Evolutionary conservation across 2,888 invertebrate species (phyloP).

Genomic region (Eumerus sabulonum): DNA sequence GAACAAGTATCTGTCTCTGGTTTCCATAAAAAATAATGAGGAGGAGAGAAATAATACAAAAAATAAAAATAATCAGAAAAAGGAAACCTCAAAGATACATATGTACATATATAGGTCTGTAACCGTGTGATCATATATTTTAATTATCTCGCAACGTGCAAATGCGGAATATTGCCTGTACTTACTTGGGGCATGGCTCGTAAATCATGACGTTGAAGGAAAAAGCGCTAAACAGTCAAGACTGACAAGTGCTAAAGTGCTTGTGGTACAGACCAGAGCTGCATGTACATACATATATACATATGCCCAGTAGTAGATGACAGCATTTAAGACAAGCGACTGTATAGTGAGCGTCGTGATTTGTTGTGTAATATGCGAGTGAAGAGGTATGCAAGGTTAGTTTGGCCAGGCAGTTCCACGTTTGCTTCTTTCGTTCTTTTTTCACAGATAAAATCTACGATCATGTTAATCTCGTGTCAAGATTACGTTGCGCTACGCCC

Average conservation of each 20-base stretch:
- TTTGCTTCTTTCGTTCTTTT: conserved; percentile 1
- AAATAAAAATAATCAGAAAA: conserved; percentile 21
- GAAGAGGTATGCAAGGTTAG: conserved; percentile 38
- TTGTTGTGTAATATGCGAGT: conserved; percentile 37
- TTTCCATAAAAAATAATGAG: conserved; percentile 39
- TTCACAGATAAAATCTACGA: conserved; percentile 40
- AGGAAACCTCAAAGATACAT: conserved; percentile 31
- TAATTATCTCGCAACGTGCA: conserved; percentile 44
- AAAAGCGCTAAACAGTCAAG: conserved; percentile 23
- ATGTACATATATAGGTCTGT: conserved; percentile 22
- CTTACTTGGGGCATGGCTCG: conserved; percentile 36
- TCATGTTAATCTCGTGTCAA: conserved; percentile 32
- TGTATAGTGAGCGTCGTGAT: conserved; percentile 9
- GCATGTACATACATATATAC: too few relatives aligned
- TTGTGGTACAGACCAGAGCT: conserved; percentile 5
- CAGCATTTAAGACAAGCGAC: conserved; percentile 27
- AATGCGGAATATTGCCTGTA: conserved; percentile 35
- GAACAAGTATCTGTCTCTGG: conserved; percentile 48
- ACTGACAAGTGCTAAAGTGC: conserved; percentile 20
- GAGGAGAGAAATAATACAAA: conserved; percentile 1
- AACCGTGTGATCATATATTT: conserved; percentile 46
- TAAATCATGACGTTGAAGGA: conserved; percentile 51
- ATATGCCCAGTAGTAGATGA: conserved; percentile 24
- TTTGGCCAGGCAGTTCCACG: neutral
- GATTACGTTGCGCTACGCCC: conserved; percentile 29